phyloP scores from a whole-genome alignment of 2,797 vertebrate species.

The Trematomus bernacchii region DNA sequence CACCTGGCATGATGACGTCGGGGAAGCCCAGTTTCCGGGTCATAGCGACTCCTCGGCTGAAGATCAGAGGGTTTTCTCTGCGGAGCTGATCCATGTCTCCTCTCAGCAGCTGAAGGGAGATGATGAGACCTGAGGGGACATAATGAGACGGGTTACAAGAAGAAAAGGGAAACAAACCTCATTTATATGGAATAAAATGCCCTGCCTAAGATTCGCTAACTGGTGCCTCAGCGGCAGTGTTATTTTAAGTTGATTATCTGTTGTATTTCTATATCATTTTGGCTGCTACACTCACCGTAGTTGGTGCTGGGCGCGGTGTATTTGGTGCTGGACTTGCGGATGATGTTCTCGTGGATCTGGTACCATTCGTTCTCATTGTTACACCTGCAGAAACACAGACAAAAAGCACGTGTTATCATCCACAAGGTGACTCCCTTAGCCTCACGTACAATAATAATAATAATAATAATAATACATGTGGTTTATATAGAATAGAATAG shows the following conservation, averaged over 20 bases:
- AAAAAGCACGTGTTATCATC: neutral
- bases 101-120: conserved; percentile 96
- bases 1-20: conserved; percentile 99
- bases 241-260: no score
- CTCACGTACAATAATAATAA: no score
- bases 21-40: conserved; percentile 98
- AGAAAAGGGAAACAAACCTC: no score
- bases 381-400: conserved; percentile 81
- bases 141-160: no score
- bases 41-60: conserved; percentile 95
- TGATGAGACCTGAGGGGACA: conserved; percentile 89
- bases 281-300: conserved; percentile 74
- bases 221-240: no score
- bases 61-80: conserved; percentile 95
- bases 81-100: conserved; percentile 98
- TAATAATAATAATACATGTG: no score
- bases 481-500: no score
- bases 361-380: conserved; percentile 97
- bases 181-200: no score
- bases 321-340: conserved; percentile 96
- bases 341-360: conserved; percentile 96
- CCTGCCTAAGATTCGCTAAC: no score
- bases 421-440: no score
- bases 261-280: no score
- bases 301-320: conserved; percentile 94